These are phyloP conservation scores for Leptinotarsa peninsularis DNA, from an alignment of 2,888 invertebrate genomes.

Conservation along the genomic window DNA sequence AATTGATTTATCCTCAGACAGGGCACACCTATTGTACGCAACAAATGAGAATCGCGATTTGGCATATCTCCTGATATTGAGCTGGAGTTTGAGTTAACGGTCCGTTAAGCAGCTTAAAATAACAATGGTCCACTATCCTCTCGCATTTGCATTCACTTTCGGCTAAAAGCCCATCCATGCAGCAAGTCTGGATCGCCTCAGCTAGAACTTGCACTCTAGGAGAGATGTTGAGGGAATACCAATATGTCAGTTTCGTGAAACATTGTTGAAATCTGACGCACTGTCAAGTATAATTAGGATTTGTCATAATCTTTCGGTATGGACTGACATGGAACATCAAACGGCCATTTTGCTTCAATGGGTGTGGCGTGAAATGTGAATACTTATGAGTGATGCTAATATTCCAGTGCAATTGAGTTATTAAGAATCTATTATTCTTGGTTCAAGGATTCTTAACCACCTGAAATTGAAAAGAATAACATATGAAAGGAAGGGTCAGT, in stretches of 20 bases:
- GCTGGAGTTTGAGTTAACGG: constrained; percentile 48
- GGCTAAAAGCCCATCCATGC: constrained; percentile 28
- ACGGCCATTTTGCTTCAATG: background rate
- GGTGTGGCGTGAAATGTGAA: background rate
- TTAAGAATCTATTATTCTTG: too few relatives aligned
- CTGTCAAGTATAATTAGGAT: constrained; percentile 1
- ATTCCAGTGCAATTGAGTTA: background rate
- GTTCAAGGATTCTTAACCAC: background rate
- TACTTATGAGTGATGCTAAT: background rate
- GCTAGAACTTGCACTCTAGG: background rate
- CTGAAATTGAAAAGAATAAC: background rate
- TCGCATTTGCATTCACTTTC: constrained; percentile 37
- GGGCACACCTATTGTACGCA: constrained; percentile 58
- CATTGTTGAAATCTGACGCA: constrained; percentile 47
- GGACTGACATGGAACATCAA: background rate
- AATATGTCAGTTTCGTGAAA: constrained; percentile 29
- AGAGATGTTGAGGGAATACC: background rate
- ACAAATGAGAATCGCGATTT: constrained; percentile 52
- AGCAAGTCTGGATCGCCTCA: constrained; percentile 5
- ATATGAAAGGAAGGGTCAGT: too few relatives aligned
- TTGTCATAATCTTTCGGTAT: background rate
- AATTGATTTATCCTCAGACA: constrained; percentile 63
- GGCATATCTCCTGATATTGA: constrained; percentile 48
- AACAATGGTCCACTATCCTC: constrained; percentile 45
- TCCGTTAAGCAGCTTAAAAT: constrained; percentile 52